phyloP scores from a whole-genome alignment of 1,140 invertebrate species.

The Cydia fagiglandana region DNA sequence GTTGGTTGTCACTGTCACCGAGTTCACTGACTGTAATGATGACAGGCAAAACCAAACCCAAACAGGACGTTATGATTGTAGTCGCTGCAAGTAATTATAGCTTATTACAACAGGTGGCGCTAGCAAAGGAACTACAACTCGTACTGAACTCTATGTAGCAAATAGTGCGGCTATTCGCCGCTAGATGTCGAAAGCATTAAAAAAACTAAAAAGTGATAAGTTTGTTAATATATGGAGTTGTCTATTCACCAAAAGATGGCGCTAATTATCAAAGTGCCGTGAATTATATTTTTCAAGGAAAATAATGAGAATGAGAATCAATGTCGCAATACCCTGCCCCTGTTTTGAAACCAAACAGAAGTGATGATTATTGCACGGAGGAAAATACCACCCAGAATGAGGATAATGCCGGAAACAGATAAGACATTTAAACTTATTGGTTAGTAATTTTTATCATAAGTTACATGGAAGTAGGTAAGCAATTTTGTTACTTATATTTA shows the following conservation, averaged over 20 bases:
- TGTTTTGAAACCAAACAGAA: conserved; percentile 5
- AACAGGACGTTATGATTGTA: too few species aligned
- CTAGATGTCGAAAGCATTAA: background rate
- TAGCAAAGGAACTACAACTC: too few species aligned
- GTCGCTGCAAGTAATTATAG: too few species aligned
- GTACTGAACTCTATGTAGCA: background rate
- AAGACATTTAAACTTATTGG: background rate
- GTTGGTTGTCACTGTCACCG: background rate
- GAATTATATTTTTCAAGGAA: background rate
- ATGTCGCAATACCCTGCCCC: background rate
- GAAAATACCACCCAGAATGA: background rate
- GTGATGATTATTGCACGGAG: background rate
- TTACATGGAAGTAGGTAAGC: background rate
- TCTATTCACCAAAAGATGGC: conserved; percentile 49
- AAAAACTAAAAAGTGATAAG: background rate
- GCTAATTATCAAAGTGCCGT: background rate
- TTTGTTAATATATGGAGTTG: background rate
- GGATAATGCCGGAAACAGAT: background rate
- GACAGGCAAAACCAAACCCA: too few species aligned
- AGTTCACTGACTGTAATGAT: too few species aligned
- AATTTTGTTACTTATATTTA: background rate
- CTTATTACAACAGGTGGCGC: too few species aligned
- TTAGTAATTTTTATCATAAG: background rate
- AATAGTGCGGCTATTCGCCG: background rate
- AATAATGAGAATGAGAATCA: conserved; percentile 4